Evolutionary conservation across 1,140 invertebrate genomes (phyloP), one percentile per base, ranked within the genome.

Genomic region (Calliopsis andreniformis): DNA sequence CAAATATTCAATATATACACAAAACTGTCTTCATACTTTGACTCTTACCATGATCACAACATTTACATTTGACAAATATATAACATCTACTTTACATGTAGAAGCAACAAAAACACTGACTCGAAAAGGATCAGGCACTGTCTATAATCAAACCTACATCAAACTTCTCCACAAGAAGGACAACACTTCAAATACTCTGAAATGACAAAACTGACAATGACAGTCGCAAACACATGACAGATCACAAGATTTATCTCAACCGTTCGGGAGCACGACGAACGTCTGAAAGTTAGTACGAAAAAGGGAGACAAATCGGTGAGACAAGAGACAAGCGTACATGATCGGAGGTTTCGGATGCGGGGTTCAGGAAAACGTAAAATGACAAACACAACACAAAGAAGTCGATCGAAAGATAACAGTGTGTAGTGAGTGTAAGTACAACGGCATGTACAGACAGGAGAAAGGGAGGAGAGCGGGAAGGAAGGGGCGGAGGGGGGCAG

Each of bases 321-420:
- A 20, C 1, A 23, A 39, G 8, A 39, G 7, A 35, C 32, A 39
- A 16, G 25, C 28, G 39, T 30, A 1, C 8, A 1, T 63, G 64
- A 49, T 42, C 55, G 23, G n/a, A 16, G 59, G 20, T 49, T 76
- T 32, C 28, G 35, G 20, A 14, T 3, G 32, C 8, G 35, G n/a
- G 18, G n/a, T 47, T 55, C 14, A 20, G n/a, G 16, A 76, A 67
- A 76, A 76, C 35, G 32, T 61, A 71, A 71, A 62, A 62, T 77
- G 69, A 72, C 76, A 72, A 66, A 61, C 56, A 43, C 12, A 69
- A 76, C 63, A 59, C 72, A 59, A 59, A 71, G 58, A 62, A 76
- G 64, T 42, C 42, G 43, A 66, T 51, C 20, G 28, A 53, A 39
- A 82, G 45, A 66, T 63, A 66, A 76, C 23, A 62, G 39, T 56